Percentiles rank a stretch among this genome's conserved stretches.
Conservation (phyloP, 1,140 invertebrate genomes). For the Anoplophora glabripennis region DNA sequence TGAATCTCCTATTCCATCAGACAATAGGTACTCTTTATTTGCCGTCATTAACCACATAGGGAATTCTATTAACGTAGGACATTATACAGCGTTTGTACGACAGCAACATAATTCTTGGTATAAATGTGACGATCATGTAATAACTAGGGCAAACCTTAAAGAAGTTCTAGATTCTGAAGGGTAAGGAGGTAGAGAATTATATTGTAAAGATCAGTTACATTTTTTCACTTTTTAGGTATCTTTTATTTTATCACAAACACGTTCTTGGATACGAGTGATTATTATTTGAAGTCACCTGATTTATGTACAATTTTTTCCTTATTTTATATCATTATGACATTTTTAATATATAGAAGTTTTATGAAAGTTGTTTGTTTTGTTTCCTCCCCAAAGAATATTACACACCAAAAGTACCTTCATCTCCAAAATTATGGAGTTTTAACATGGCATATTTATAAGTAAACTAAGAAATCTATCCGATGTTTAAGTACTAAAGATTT, state of each 20-base stretch:
- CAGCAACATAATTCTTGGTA: conserved; percentile 93
- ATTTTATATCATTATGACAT: background rate
- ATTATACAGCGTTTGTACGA: conserved; percentile 93
- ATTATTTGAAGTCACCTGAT: background rate
- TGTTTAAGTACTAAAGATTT: no score
- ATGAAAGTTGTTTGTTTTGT: background rate
- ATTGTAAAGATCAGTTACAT: background rate
- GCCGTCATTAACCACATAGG: conserved; percentile 96
- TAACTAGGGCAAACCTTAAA: conserved; percentile 79
- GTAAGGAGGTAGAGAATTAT: conserved; percentile 53
- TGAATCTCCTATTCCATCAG: conserved; percentile 47
- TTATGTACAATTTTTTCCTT: background rate
- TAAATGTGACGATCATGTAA: conserved; percentile 94
- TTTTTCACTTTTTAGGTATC: conserved; percentile 24
- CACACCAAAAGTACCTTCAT: no score
- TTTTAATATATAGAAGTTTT: no score
- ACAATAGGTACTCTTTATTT: conserved; percentile 85
- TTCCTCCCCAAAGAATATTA: no score
- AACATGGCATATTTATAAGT: no score
- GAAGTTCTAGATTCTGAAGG: conserved; percentile 95
- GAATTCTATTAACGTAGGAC: conserved; percentile 80
- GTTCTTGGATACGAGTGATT: conserved; percentile 33
- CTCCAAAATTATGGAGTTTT: no score
- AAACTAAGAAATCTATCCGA: no score
- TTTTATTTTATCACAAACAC: conserved; percentile 39